Evolutionary conservation across 2,888 invertebrate species (phyloP).

Genomic region (Acanthacorydalis orientalis): DNA sequence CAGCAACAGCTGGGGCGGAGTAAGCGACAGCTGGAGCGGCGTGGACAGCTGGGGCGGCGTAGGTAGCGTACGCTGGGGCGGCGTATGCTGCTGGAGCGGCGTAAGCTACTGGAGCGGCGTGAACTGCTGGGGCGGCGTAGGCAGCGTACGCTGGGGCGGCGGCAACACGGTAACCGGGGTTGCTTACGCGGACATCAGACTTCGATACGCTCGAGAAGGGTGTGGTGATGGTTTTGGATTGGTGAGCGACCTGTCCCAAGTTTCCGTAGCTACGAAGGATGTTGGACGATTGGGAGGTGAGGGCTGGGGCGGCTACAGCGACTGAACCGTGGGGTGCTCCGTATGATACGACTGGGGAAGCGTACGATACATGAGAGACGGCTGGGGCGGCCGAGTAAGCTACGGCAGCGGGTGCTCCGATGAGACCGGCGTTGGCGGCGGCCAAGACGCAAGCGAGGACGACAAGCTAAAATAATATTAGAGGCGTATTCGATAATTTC

Average conservation of each 20-base stretch:
- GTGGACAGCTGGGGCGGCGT: conserved; percentile 14
- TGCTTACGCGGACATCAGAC: conserved; percentile 51
- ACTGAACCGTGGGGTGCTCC: conserved; percentile 20
- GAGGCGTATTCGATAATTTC: too few relatives aligned
- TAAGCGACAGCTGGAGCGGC: conserved; percentile 8
- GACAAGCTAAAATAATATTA: conserved; percentile 24
- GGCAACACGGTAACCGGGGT: conserved; percentile 32
- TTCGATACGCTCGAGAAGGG: conserved; percentile 57
- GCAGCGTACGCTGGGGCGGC: conserved; percentile 20
- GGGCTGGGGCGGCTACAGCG: conserved; percentile 31
- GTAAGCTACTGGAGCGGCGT: conserved; percentile 6
- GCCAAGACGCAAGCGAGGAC: conserved; percentile 37
- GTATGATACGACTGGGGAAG: conserved; percentile 14
- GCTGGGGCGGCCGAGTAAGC: conserved; percentile 42
- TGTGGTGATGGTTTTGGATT: conserved; percentile 51
- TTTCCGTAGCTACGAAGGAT: conserved; percentile 46
- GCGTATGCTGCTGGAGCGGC: conserved; percentile 1
- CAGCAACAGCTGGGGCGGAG: conserved; percentile 12
- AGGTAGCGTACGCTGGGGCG: neutral
- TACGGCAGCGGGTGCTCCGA: conserved; percentile 25
- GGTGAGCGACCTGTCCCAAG: conserved; percentile 52
- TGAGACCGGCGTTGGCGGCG: conserved; percentile 38
- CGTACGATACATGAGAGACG: conserved; percentile 29
- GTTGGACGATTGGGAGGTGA: conserved; percentile 41
- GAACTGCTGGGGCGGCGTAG: conserved; percentile 7